Percentiles rank a stretch among this genome's conserved stretches.
phyloP scores from a whole-genome alignment of 2,888 invertebrate species.

The Mimumesa dahlbomi region DNA sequence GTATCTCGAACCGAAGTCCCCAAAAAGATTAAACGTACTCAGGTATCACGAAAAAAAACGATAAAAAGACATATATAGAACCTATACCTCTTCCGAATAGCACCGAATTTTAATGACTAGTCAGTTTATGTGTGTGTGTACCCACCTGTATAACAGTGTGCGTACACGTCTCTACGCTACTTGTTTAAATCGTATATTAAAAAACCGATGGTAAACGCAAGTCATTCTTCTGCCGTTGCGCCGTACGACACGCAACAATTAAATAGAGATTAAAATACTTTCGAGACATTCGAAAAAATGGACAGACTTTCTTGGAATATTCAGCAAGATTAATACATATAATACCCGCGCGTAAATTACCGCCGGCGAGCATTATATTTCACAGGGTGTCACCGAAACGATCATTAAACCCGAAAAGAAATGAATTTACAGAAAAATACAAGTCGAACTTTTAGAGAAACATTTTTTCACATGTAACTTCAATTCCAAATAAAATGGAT shows the following conservation, averaged over 20 bases:
- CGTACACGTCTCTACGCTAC: conserved; percentile 37
- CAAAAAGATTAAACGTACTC: conserved; percentile 36
- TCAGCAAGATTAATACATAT: conserved; percentile 63
- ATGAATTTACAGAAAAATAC: too few species aligned
- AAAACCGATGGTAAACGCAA: conserved; percentile 37
- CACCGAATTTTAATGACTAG: conserved; percentile 60
- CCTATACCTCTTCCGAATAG: conserved; percentile 51
- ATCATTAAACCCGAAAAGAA: too few species aligned
- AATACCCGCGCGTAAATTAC: conserved; percentile 42
- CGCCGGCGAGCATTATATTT: conserved; percentile 49
- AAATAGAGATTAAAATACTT: conserved; percentile 69
- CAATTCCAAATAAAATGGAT: too few species aligned
- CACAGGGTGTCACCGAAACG: too few species aligned
- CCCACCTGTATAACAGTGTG: conserved; percentile 17
- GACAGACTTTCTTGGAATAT: conserved; percentile 68
- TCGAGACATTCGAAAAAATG: conserved; percentile 72
- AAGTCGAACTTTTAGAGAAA: too few species aligned
- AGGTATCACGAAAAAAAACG: too few species aligned
- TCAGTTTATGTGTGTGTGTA: conserved; percentile 38
- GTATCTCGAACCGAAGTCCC: not conserved
- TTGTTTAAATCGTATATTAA: conserved; percentile 35
- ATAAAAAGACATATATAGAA: conserved; percentile 25
- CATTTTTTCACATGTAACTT: too few species aligned
- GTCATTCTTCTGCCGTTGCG: conserved; percentile 60
- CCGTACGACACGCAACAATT: conserved; percentile 54